Evolutionary conservation across 1,140 invertebrate genomes (phyloP).

Genomic region (Piezodorus guildinii): DNA sequence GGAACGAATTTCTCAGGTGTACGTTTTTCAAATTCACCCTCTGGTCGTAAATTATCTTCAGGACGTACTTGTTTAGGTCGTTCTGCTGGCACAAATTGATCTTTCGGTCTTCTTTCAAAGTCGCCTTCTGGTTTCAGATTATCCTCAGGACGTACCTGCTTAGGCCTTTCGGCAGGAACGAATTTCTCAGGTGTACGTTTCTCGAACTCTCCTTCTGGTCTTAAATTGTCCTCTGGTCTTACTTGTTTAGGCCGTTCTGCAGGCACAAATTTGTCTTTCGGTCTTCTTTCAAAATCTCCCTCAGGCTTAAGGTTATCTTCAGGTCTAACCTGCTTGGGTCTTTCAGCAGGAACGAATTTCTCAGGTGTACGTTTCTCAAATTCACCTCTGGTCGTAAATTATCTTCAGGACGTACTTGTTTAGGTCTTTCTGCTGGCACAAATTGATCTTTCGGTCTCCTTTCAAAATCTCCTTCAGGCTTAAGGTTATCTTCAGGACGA

Average conservation of each 20-base stretch:
- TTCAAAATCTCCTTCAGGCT: conserved; percentile 35
- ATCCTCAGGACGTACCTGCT: conserved; percentile 37
- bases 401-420: conserved; percentile 27
- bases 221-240: conserved; percentile 41
- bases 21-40: conserved; percentile 37
- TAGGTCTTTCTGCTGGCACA: conserved; percentile 34
- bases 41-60: conserved; percentile 33
- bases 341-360: conserved; percentile 37
- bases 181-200: conserved; percentile 34
- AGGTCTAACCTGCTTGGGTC: conserved; percentile 44
- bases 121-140: conserved; percentile 51
- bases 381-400: conserved; percentile 34
- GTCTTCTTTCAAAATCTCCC: conserved; percentile 33
- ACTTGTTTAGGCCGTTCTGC: conserved; percentile 33
- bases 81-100: conserved; percentile 28
- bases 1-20: conserved; percentile 17
- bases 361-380: conserved; percentile 40
- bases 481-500: conserved; percentile 38
- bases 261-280: conserved; percentile 28
- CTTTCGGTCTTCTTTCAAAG: conserved; percentile 38
- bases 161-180: conserved; percentile 28
- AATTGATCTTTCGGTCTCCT: conserved; percentile 33
- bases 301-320: conserved; percentile 51
- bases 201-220: conserved; percentile 44
- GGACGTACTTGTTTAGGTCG: conserved; percentile 33